Conservation (phyloP, 2,113 vertebrate genomes). For the Saguinus midas region DNA sequence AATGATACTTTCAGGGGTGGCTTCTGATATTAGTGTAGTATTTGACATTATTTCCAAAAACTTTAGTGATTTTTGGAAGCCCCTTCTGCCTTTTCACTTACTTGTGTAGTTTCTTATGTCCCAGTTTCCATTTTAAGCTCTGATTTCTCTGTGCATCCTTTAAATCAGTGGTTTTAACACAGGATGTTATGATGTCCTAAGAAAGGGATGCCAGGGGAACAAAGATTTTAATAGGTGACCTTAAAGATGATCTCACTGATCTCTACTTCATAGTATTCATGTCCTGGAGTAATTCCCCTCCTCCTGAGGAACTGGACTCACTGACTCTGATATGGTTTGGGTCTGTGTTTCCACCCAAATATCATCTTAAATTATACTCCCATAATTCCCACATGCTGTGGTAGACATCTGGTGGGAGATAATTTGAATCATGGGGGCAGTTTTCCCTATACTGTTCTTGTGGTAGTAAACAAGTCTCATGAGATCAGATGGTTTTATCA, state of each 20-base stretch:
- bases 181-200: neutral
- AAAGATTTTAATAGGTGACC: neutral
- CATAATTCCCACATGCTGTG: too few relatives aligned
- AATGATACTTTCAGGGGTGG: neutral
- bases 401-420: too few relatives aligned
- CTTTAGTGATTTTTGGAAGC: neutral
- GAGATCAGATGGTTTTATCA: too few relatives aligned
- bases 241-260: neutral
- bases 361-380: too few relatives aligned
- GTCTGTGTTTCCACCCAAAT: too few relatives aligned
- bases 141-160: neutral
- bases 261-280: neutral
- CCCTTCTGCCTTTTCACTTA: neutral
- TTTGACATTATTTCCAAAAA: neutral
- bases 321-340: too few relatives aligned
- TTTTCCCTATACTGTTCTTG: too few relatives aligned
- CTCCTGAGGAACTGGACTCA: neutral
- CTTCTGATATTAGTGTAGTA: neutral
- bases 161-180: neutral
- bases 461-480: too few relatives aligned
- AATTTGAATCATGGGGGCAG: too few relatives aligned
- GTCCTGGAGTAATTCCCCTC: neutral
- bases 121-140: neutral
- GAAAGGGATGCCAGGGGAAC: neutral
- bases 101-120: neutral